Conservation (phyloP, 2,888 invertebrate species). For the Spisula subtruncata region DNA sequence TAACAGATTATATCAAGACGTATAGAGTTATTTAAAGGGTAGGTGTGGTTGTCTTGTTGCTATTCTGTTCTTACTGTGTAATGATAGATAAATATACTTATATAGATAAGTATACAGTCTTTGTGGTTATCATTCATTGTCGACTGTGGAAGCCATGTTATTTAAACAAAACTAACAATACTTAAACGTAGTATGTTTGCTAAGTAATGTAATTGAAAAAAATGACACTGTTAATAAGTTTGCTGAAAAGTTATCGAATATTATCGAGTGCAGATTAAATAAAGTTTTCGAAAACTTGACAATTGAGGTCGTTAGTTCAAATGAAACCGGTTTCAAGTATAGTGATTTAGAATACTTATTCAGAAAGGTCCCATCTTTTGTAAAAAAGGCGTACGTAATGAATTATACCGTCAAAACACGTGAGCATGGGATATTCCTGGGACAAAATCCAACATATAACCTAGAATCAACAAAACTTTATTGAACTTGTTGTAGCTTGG, state of each 20-base stretch:
- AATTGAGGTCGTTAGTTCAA: neutral
- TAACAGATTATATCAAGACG: slow-evolving; percentile 40
- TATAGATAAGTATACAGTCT: neutral
- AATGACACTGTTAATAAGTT: neutral
- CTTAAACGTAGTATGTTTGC: neutral
- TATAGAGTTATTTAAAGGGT: neutral
- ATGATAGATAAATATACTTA: neutral
- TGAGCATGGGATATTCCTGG: too few species aligned
- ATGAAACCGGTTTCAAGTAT: too few species aligned
- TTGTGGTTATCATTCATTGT: neutral
- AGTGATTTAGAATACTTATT: too few species aligned
- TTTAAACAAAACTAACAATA: neutral
- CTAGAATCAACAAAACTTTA: too few species aligned
- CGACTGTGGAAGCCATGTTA: neutral
- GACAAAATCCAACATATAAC: too few species aligned
- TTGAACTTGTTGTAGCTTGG: too few species aligned
- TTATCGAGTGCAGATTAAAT: neutral
- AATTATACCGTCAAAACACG: too few species aligned
- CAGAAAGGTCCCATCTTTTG: too few species aligned
- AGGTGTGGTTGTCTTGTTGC: neutral
- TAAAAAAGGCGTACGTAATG: too few species aligned
- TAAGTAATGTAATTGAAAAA: too few species aligned
- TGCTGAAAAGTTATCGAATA: neutral
- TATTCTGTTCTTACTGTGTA: neutral
- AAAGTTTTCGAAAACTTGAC: neutral